A percentile compares a stretch with the other conserved stretches of the same genome.
Conservation (phyloP, 2,888 invertebrate genomes). For the Cheilosia grossa region DNA sequence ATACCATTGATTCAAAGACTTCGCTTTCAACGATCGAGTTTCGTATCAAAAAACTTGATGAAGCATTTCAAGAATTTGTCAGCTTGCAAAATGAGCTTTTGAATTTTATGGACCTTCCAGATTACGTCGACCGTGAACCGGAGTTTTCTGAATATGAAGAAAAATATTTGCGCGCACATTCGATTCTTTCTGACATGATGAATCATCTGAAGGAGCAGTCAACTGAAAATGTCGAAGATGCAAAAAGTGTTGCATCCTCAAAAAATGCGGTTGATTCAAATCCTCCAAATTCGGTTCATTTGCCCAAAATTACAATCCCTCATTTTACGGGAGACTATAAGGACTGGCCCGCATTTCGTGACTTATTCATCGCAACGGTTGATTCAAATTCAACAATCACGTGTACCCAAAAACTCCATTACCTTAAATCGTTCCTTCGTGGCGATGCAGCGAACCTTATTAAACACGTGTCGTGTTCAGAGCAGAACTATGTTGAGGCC, state of each 20-base stretch:
- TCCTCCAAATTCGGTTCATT: not conserved
- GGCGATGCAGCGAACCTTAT: not conserved
- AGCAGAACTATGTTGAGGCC: conserved; percentile 5
- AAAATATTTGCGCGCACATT: conserved; percentile 34
- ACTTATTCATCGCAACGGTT: not conserved
- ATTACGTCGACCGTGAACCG: conserved; percentile 12
- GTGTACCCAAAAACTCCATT: not conserved
- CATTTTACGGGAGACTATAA: not conserved
- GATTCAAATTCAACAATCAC: not conserved
- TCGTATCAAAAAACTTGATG: conserved; percentile 10
- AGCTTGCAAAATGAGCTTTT: conserved; percentile 7
- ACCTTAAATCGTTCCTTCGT: not conserved
- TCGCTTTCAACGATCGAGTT: not conserved
- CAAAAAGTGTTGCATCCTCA: not conserved
- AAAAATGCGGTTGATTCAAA: not conserved
- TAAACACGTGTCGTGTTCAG: not conserved
- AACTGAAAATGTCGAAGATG: conserved; percentile 5
- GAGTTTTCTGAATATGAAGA: conserved; percentile 39
- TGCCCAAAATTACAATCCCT: not conserved
- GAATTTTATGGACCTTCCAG: not conserved
- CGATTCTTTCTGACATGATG: conserved; percentile 6
- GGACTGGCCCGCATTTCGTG: not conserved
- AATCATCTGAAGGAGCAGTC: too few species aligned
- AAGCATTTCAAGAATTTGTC: conserved; percentile 7
- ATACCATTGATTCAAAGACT: not conserved